Evolutionary conservation across 1,140 invertebrate species (phyloP), one percentile per base, ranked within the genome.

Genomic region (Paralvinella palmiformis): DNA sequence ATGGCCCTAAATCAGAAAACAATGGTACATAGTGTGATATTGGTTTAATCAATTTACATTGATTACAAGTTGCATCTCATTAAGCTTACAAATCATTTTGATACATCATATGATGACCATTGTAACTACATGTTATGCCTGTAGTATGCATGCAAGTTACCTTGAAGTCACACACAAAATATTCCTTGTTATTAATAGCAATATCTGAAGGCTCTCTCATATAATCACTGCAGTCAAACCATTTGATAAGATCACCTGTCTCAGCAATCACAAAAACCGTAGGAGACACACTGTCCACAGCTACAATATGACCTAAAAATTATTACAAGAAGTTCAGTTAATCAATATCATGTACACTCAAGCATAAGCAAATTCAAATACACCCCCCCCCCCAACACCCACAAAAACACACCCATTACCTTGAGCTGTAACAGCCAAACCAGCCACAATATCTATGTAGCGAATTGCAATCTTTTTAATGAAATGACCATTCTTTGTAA

Each of bases 131-230:
- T n/a, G n/a, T n/a, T n/a, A n/a, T n/a, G n/a, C n/a, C n/a, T n/a
- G n/a, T n/a, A n/a, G n/a, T n/a, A n/a, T n/a, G n/a, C n/a, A n/a
- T n/a, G n/a, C n/a, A n/a, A n/a, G n/a, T 61, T 65, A 79, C 79
- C 82, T 97, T 97, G 79, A 96, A 98, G 80, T 98, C 94, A 79
- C 94, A 97, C 29, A 97, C 92, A 82, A 93, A 98, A 82, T 92
- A 96, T 79, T 96, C 92, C 73, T 93, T 92, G 65, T 90, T 90
- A 82, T 87, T 89, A 68, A 97, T 91, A 64, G 92, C 93, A 75
- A 98, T 94, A 81, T 98, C 94, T 59, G 92, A 95, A 17, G 94
- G 94, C 80, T 98, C 94, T 67, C 91, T 85, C 93, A 97, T 96
- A 77, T 94, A 92, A 79, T 94, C 91, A 77, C 91, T 94, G 81